A percentile compares a stretch with the other conserved stretches of the same genome.
Conservation (phyloP, 2,888 invertebrate species). For the Drosophila affinis region DNA sequence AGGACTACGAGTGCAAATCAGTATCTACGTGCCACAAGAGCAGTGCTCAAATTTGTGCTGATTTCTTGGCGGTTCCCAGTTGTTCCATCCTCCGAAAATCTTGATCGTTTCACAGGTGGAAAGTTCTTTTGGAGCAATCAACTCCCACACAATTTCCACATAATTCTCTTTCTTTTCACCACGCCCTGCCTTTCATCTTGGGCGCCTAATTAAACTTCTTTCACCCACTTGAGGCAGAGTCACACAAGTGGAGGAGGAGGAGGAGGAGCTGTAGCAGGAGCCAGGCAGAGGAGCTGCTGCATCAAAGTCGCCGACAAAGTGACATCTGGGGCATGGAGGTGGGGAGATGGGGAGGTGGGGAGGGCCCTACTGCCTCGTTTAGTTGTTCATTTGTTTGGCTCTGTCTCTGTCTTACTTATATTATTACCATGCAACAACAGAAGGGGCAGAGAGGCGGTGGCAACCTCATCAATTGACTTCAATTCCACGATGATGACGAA, state of each 20-base stretch:
- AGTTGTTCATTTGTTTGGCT: constrained; percentile 27
- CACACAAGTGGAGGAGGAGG: background rate
- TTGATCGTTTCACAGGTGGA: background rate
- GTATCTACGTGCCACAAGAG: background rate
- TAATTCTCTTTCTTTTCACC: background rate
- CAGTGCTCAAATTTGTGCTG: background rate
- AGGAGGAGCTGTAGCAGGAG: background rate
- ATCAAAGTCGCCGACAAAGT: constrained; percentile 56
- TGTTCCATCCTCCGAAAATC: background rate
- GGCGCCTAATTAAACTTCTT: constrained; percentile 59
- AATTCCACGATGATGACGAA: constrained; percentile 55
- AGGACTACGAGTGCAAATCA: background rate
- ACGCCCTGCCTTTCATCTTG: constrained; percentile 22
- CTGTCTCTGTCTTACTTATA: constrained; percentile 8
- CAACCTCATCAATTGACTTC: constrained; percentile 75
- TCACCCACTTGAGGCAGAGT: constrained; percentile 39
- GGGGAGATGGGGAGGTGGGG: no score
- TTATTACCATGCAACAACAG: constrained; percentile 11
- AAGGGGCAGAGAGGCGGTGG: background rate
- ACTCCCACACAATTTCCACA: background rate
- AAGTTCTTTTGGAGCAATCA: background rate
- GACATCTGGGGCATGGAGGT: constrained; percentile 24
- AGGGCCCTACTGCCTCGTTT: constrained; percentile 9
- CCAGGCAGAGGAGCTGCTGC: constrained; percentile 30
- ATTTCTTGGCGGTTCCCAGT: background rate